These are phyloP conservation scores for Coreius guichenoti DNA, from an alignment of 2,797 vertebrate genomes.

Conservation along the genomic window DNA sequence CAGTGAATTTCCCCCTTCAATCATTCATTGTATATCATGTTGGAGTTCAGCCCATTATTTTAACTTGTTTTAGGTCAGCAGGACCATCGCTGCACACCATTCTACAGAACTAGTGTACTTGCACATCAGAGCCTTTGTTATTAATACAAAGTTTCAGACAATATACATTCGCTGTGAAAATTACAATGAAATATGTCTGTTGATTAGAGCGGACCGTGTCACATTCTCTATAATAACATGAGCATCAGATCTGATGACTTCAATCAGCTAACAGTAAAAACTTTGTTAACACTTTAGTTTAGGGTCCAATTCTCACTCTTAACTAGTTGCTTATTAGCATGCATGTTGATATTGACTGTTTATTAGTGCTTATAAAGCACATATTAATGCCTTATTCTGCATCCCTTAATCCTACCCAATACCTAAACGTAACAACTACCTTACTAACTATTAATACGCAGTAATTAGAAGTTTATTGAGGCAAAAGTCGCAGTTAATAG, in stretches of 20 bases:
- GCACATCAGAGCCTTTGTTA: not conserved
- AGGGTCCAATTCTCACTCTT: no score
- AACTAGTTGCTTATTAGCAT: no score
- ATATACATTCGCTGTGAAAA: not conserved
- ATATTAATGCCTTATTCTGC: no score
- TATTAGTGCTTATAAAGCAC: no score
- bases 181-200: not conserved
- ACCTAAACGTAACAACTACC: no score
- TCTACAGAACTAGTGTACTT: not conserved
- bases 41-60: not conserved
- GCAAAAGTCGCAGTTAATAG: no score
- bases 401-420: no score
- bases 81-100: not conserved
- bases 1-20: not conserved
- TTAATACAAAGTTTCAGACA: not conserved
- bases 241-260: not conserved
- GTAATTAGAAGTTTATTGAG: no score
- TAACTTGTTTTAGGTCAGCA: not conserved
- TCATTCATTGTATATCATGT: not conserved
- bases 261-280: not conserved
- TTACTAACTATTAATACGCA: no score
- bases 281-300: no score
- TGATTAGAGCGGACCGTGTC: not conserved
- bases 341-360: no score
- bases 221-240: not conserved